These are phyloP conservation scores for Lophura nycthemera DNA, from an alignment of 2,113 vertebrate species.

Conservation along the genomic window DNA sequence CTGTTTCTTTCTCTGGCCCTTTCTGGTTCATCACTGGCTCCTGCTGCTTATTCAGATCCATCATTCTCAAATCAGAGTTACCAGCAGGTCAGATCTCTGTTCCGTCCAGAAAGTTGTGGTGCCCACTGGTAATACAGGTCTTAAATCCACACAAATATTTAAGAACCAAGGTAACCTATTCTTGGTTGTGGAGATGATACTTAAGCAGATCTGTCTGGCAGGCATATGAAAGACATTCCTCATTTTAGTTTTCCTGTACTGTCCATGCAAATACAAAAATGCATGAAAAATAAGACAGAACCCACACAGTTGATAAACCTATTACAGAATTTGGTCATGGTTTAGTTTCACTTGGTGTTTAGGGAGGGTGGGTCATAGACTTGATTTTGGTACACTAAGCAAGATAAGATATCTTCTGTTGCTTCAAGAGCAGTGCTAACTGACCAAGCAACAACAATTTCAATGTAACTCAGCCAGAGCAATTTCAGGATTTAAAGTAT, in stretches of 20 bases:
- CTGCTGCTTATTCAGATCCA: fast-evolving
- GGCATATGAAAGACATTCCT: background rate
- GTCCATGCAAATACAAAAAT: background rate
- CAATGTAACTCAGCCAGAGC: background rate
- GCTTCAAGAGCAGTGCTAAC: background rate
- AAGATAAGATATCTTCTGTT: background rate
- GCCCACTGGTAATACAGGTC: background rate
- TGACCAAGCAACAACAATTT: background rate
- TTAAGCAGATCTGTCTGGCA: background rate
- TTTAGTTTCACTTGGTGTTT: background rate
- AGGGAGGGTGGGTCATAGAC: background rate
- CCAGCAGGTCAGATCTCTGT: background rate
- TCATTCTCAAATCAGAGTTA: background rate
- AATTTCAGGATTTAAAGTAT: conserved; percentile 10
- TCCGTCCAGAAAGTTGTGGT: background rate
- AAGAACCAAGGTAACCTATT: background rate
- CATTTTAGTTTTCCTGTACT: background rate
- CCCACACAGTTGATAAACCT: background rate
- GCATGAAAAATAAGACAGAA: background rate
- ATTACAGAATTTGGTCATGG: background rate
- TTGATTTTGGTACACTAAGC: background rate
- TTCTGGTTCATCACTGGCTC: background rate
- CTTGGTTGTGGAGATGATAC: background rate
- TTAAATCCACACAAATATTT: background rate
- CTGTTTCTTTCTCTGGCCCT: background rate